Evolutionary conservation across 2,888 invertebrate genomes (phyloP).

Genomic region (Stictocephala bisonia): DNA sequence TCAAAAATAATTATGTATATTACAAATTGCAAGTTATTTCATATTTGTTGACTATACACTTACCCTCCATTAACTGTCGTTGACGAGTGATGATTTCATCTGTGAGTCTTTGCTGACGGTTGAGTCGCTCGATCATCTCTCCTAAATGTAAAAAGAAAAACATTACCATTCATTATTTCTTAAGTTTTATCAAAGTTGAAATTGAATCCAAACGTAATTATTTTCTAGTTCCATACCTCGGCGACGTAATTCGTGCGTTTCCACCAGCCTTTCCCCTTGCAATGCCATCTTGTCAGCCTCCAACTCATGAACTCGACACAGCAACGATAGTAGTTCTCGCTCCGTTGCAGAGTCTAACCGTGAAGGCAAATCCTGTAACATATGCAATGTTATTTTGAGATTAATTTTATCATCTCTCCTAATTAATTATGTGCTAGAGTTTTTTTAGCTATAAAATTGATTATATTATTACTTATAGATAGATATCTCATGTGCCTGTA

Average conservation of each 20-base stretch:
- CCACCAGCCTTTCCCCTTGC: constrained; percentile 86
- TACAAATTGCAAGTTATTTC: too few species aligned
- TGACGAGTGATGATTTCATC: constrained; percentile 94
- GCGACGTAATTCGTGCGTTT: constrained; percentile 87
- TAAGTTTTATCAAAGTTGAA: too few species aligned
- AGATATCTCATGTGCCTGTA: too few species aligned
- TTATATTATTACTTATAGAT: too few species aligned
- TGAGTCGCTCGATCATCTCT: constrained; percentile 82
- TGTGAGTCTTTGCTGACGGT: constrained; percentile 85
- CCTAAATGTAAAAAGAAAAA: too few species aligned
- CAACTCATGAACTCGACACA: constrained; percentile 92
- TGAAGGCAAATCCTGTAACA: constrained; percentile 80
- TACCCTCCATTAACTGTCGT: constrained; percentile 85
- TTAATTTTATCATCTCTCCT: too few species aligned
- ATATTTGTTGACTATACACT: constrained; percentile 44
- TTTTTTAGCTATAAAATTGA: too few species aligned
- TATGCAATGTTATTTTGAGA: too few species aligned
- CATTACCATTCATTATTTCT: too few species aligned
- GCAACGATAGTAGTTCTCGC: constrained; percentile 85
- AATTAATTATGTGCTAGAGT: too few species aligned
- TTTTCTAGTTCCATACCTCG: constrained; percentile 67
- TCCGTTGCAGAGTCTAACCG: constrained; percentile 90
- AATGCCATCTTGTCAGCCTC: constrained; percentile 95
- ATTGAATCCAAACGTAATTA: too few species aligned
- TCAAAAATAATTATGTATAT: too few species aligned